Percentiles rank a stretch among this genome's conserved stretches.
Evolutionary conservation across 92 coral and sea anemone species (phyloP).

Genomic region (Siderastrea siderea): DNA sequence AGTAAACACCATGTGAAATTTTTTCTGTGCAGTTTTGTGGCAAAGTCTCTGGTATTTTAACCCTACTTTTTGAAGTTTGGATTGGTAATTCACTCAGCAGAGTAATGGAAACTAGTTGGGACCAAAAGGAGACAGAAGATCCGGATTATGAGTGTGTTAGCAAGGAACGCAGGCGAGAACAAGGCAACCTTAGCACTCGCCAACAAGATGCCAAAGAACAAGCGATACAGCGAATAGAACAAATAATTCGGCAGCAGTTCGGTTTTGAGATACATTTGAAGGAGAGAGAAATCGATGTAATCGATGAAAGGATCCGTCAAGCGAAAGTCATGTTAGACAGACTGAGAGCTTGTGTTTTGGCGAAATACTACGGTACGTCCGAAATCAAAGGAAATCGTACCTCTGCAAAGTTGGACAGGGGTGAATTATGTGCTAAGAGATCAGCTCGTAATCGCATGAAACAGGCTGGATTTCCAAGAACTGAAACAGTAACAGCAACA

Average conservation of each 20-base stretch:
- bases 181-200: slow-evolving; percentile 68
- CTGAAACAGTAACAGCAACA: neutral
- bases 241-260: slow-evolving; percentile 91
- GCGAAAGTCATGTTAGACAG: slow-evolving; percentile 84
- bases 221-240: slow-evolving; percentile 80
- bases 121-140: slow-evolving; percentile 69
- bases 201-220: slow-evolving; percentile 96
- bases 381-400: slow-evolving; percentile 19
- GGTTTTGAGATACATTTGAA: slow-evolving; percentile 89
- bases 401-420: neutral
- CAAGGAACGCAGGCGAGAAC: slow-evolving; percentile 63
- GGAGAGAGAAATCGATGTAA: slow-evolving; percentile 87
- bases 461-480: neutral
- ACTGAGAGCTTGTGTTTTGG: slow-evolving; percentile 94
- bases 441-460: slow-evolving; percentile 12
- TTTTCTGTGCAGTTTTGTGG: neutral
- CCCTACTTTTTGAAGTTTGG: neutral
- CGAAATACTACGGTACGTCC: slow-evolving; percentile 93
- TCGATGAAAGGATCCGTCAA: slow-evolving; percentile 84
- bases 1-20: slow-evolving; percentile 33
- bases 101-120: slow-evolving; percentile 16
- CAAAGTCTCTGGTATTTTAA: neutral
- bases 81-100: neutral
- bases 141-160: slow-evolving; percentile 85
- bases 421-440: neutral